Evolutionary conservation across 2,888 invertebrate species (phyloP), one percentile per base, ranked within the genome.

Genomic region (Phanerotoma sp.): DNA sequence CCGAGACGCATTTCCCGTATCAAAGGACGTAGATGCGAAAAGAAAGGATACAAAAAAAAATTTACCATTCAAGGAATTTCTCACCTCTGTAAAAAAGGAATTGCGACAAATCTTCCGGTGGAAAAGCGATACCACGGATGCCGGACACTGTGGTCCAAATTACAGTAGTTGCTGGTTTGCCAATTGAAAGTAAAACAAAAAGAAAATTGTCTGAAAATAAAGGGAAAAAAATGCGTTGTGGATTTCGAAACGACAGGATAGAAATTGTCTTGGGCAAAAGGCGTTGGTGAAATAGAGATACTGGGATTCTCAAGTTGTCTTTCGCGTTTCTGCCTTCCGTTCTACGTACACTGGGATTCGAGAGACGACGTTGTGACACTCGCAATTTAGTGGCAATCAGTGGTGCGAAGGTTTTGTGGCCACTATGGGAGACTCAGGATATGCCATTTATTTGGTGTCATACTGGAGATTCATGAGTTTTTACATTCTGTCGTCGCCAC

Each of bases 341-440:
- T 20, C 32, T 22, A 54, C 52, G 56, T 57, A 48, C 57, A 30
- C 49, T 42, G 54, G 49, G 49, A 41, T 49, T 54, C 20, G 44
- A 45, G 60, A 58, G 61, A 63, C 57, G 61, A 58, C 58, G 30
- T 54, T 32, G 63, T 62, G 62, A 60, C 65, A 59, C 65, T 64
- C 61, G 69, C 71, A 72, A 74, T 77, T 75, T 73, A 73, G 71
- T 68, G 70, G 74, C 75, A 73, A 75, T 76, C 75, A 74, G 67
- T 68, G 68, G 66, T 60, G 64, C 66, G 74, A 74, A 71, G 74
- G 73, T 73, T 75, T 75, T 75, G 75, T 74, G 69, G 71, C 59
- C 68, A 69, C 65, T 69, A 62, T 62, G 74, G 73, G 75, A 74
- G 67, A 67, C 63, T 64, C 64, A 64, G 65, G 65, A 65, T 65